Conservation (phyloP, 2,888 invertebrate genomes). For the Cephus pygmeus region DNA sequence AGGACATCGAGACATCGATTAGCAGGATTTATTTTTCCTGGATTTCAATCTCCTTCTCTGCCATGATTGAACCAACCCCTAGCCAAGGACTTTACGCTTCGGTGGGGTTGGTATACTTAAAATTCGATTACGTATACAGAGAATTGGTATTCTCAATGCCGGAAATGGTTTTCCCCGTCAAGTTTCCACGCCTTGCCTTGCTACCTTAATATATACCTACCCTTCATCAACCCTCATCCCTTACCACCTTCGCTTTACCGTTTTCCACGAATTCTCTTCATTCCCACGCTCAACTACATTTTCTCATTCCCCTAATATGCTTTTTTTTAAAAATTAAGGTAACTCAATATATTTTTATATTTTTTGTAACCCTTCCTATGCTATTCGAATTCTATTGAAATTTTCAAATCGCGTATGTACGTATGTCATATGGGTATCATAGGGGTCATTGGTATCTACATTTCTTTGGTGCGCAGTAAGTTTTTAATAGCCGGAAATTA, state of each 20-base stretch:
- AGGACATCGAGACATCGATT: conserved; percentile 1
- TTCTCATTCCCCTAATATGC: not conserved
- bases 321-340: not conserved
- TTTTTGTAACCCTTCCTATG: not conserved
- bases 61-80: not conserved
- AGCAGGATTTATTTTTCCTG: conserved; percentile 14
- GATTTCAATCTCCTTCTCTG: conserved; percentile 3
- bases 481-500: too few relatives aligned
- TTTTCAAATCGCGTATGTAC: not conserved
- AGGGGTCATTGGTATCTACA: too few relatives aligned
- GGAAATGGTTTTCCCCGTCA: conserved; percentile 28
- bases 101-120: conserved; percentile 14
- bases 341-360: not conserved
- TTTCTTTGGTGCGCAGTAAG: too few relatives aligned
- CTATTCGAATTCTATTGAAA: not conserved
- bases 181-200: conserved; percentile 18
- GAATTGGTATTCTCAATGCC: conserved; percentile 19
- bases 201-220: not conserved
- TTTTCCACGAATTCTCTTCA: not conserved
- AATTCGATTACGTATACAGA: conserved; percentile 28
- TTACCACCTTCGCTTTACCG: not conserved
- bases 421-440: too few relatives aligned
- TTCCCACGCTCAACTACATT: not conserved
- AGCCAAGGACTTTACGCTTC: not conserved
- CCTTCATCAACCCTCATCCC: not conserved